Percentiles rank a stretch among this genome's conserved stretches.
Conservation (phyloP, 2,888 invertebrate genomes). For the Epinotia demarniana region DNA sequence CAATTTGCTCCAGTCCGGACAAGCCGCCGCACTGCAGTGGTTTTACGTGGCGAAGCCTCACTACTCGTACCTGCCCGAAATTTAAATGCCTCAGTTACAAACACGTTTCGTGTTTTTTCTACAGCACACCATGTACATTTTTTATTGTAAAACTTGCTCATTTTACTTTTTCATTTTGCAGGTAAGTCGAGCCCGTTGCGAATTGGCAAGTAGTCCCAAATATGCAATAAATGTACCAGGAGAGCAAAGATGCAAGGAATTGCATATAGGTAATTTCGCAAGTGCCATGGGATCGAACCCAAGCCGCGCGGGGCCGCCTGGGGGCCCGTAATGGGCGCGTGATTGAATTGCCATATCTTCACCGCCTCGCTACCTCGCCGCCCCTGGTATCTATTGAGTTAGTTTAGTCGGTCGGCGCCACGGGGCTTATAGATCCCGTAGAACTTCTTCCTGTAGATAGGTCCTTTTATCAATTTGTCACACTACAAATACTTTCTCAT, state of each 20-base stretch:
- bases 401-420: slow-evolving; percentile 62
- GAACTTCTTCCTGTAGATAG: slow-evolving; percentile 12
- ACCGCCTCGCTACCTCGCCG: slow-evolving; percentile 64
- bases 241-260: slow-evolving; percentile 57
- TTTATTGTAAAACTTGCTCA: background rate
- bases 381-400: slow-evolving; percentile 71
- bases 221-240: slow-evolving; percentile 73
- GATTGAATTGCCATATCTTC: slow-evolving; percentile 76
- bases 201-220: slow-evolving; percentile 52
- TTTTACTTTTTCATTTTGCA: slow-evolving; percentile 55
- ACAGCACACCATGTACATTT: background rate
- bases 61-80: slow-evolving; percentile 30
- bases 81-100: slow-evolving; percentile 10
- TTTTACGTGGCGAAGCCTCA: slow-evolving; percentile 71
- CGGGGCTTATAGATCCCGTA: slow-evolving; percentile 29
- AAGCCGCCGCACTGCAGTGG: slow-evolving; percentile 73
- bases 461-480: slow-evolving; percentile 14
- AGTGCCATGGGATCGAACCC: slow-evolving; percentile 53
- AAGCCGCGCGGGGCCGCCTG: slow-evolving; percentile 52
- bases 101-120: background rate
- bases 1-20: slow-evolving; percentile 47
- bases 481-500: background rate
- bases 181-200: slow-evolving; percentile 57
- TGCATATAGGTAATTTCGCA: slow-evolving; percentile 67
- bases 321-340: slow-evolving; percentile 68